A percentile compares a stretch with the other conserved stretches of the same genome.
These are phyloP conservation scores for Ramphastos sulfuratus DNA, from an alignment of 2,113 vertebrate species.

Conservation along the genomic window DNA sequence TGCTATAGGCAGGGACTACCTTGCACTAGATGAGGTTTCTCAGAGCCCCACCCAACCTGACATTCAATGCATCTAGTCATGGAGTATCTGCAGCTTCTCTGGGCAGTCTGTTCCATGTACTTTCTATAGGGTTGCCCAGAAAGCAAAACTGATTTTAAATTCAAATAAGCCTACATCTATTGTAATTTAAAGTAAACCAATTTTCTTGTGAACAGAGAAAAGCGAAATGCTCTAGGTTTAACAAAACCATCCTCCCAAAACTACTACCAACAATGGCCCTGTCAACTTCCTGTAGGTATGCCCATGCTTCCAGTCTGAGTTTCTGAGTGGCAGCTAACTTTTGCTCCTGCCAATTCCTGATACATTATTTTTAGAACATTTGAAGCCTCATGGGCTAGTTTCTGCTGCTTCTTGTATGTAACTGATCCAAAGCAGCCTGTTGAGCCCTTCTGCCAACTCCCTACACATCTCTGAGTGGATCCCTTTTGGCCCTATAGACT, in stretches of 20 bases:
- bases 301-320: background rate
- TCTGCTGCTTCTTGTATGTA: background rate
- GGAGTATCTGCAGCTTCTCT: too few species aligned
- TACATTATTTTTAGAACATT: background rate
- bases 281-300: background rate
- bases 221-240: background rate
- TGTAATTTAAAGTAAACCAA: background rate
- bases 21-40: background rate
- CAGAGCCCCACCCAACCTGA: background rate
- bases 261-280: background rate
- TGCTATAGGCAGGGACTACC: background rate
- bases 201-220: background rate
- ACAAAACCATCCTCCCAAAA: background rate
- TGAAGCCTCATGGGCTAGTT: background rate
- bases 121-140: background rate
- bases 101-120: too few species aligned
- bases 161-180: background rate
- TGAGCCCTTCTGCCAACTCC: background rate
- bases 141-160: background rate
- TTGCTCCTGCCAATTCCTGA: background rate
- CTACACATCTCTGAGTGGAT: background rate
- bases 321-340: background rate
- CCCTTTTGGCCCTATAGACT: background rate
- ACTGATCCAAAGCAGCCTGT: background rate
- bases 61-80: background rate